Evolutionary conservation across 2,113 vertebrate species (phyloP).

Genomic region (Lethenteron reissneri): DNA sequence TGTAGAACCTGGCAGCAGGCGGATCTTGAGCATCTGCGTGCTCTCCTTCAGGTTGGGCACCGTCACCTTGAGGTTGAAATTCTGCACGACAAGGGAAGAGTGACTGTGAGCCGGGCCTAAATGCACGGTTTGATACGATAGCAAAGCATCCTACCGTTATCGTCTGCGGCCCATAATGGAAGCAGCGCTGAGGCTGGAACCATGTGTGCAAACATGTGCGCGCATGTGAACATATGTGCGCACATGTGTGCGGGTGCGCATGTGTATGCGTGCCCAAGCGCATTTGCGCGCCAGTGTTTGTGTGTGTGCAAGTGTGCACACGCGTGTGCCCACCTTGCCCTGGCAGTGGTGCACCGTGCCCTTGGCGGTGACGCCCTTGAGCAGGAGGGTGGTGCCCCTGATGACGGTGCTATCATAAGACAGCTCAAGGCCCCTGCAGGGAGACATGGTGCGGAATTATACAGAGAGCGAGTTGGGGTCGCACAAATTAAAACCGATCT

Average conservation of each 20-base stretch:
- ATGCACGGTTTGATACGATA: background rate
- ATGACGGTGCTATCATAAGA: conserved; percentile 23
- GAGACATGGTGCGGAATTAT: conserved; percentile 7
- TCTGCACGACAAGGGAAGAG: conserved; percentile 25
- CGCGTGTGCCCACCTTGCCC: conserved; percentile 32
- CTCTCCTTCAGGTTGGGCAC: conserved; percentile 45
- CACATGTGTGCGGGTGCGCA: too few relatives aligned
- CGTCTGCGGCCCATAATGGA: too few relatives aligned
- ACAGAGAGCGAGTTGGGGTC: background rate
- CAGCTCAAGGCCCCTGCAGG: conserved; percentile 36
- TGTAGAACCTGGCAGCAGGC: conserved; percentile 41
- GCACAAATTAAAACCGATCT: background rate
- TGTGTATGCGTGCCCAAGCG: too few relatives aligned
- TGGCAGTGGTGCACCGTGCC: conserved; percentile 36
- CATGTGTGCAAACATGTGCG: too few relatives aligned
- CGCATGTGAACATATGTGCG: too few relatives aligned
- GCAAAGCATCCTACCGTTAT: background rate
- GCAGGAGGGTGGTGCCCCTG: conserved; percentile 21
- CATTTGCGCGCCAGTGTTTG: too few relatives aligned
- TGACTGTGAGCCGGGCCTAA: background rate
- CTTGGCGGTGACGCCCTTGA: conserved; percentile 36
- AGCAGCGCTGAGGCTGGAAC: background rate
- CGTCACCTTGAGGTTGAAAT: conserved; percentile 37
- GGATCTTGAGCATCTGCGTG: conserved; percentile 32
- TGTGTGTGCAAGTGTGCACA: too few relatives aligned